Evolutionary conservation across 2,888 invertebrate genomes (phyloP).

Genomic region (Glyphotaelius pellucidus): DNA sequence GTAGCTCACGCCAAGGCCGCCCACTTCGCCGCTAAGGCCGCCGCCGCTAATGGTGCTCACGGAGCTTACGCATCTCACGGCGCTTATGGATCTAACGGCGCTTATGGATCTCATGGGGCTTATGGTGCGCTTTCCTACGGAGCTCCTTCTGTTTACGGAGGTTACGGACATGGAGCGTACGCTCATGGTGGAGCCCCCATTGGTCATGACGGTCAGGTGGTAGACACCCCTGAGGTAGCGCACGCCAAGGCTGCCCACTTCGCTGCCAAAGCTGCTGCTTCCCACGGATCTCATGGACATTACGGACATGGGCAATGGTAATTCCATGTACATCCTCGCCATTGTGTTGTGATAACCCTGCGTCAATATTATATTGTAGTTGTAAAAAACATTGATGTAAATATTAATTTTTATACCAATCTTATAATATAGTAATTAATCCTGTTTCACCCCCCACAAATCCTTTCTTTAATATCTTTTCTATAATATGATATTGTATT

Average conservation of each 20-base stretch:
- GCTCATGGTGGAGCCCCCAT: slow-evolving; percentile 58
- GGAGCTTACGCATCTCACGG: slow-evolving; percentile 72
- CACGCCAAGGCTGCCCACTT: slow-evolving; percentile 80
- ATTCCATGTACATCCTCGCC: not conserved
- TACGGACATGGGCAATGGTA: slow-evolving; percentile 33
- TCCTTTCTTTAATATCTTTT: not conserved
- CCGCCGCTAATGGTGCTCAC: slow-evolving; percentile 45
- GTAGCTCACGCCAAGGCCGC: slow-evolving; percentile 80
- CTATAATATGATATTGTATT: not conserved
- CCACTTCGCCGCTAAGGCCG: slow-evolving; percentile 75
- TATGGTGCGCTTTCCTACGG: slow-evolving; percentile 41
- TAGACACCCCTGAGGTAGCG: slow-evolving; percentile 81
- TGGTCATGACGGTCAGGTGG: slow-evolving; percentile 70
- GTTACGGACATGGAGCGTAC: slow-evolving; percentile 41
- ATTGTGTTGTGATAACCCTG: not conserved
- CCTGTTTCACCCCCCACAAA: not conserved
- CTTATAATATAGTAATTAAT: not conserved
- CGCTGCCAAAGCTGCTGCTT: slow-evolving; percentile 70
- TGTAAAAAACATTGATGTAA: slow-evolving; percentile 16
- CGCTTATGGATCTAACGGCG: not conserved
- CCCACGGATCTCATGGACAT: slow-evolving; percentile 36
- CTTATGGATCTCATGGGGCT: not conserved
- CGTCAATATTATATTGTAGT: slow-evolving; percentile 22
- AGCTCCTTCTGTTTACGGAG: slow-evolving; percentile 6
- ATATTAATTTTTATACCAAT: not conserved